Evolutionary conservation across 2,888 invertebrate species (phyloP).

Genomic region (Eretmocerus hayati): DNA sequence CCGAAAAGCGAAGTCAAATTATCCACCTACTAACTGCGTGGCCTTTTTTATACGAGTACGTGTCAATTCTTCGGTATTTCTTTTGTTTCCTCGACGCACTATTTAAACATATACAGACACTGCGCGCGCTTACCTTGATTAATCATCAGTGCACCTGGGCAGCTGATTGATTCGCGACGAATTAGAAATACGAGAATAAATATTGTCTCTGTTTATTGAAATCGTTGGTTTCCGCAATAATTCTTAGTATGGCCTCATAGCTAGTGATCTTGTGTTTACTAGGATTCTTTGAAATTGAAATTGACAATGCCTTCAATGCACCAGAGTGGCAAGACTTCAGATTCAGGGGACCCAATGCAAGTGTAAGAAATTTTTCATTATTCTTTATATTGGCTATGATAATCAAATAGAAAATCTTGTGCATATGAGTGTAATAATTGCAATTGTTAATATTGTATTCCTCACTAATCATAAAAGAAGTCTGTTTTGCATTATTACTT

Average conservation of each 20-base stretch:
- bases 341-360: slow-evolving; percentile 12
- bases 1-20: too few relatives aligned
- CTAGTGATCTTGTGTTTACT: background rate
- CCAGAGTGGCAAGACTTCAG: slow-evolving; percentile 24
- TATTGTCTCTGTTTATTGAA: background rate
- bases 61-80: too few relatives aligned
- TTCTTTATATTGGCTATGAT: background rate
- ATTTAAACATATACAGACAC: too few relatives aligned
- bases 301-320: slow-evolving; percentile 28
- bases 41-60: too few relatives aligned
- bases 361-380: slow-evolving; percentile 25
- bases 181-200: too few relatives aligned
- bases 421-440: too few relatives aligned
- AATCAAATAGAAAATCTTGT: background rate
- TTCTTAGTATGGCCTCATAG: background rate
- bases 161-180: too few relatives aligned
- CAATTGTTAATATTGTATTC: background rate
- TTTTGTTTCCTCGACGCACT: too few relatives aligned
- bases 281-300: background rate
- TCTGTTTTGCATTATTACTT: too few relatives aligned
- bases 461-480: background rate
- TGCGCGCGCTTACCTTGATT: too few relatives aligned
- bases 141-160: too few relatives aligned
- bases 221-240: background rate
- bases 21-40: too few relatives aligned